Evolutionary conservation across 2,888 invertebrate species (phyloP), one percentile per base, ranked within the genome.

Genomic region (Acronicta alni): DNA sequence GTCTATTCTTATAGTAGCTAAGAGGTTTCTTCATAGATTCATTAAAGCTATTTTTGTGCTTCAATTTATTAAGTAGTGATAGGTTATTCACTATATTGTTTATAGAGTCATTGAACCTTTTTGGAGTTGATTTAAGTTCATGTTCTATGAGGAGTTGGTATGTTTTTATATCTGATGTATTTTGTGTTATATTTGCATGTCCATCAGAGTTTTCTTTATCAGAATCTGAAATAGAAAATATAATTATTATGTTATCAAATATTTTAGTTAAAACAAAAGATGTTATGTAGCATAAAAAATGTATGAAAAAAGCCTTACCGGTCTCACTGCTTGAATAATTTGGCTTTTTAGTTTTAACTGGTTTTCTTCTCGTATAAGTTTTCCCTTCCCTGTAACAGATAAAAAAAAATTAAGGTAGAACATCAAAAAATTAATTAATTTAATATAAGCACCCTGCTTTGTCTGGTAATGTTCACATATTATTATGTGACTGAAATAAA

Each of bases 161-260:
- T 32, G 82, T 66, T 67, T 80, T 82, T 46, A 93, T 84, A 68
- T 93, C 85, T 43, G 90, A 86, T 14, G 66, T 64, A 66, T 92
- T 85, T 64, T 61, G 65, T 9, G 75, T 71, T 42, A 51, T 20
- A 56, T 78, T 64, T 44, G 38, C 47, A 37, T 61, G 62, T 56
- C 75, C 69, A 10, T 59, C 62, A 5, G 79, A 70, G 53, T 92
- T 93, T 84, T 93, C 93, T 78, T 92, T 92, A 16, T 90, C 88
- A 15, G 89, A 89, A 57, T 88, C 92, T 93, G 81, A 43, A 87
- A 87, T 60, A 59, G 39, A 52, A 38, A 57, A 23, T 47, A 9
- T 15, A 17, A 15, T 17, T 23, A 7, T 23, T n/a, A 35, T 6
- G 0, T n/a, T 14, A n/a, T 35, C 4, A 35, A n/a, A n/a, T 35